These are phyloP conservation scores for Apamea monoglypha DNA, from an alignment of 2,888 invertebrate species.

Conservation along the genomic window DNA sequence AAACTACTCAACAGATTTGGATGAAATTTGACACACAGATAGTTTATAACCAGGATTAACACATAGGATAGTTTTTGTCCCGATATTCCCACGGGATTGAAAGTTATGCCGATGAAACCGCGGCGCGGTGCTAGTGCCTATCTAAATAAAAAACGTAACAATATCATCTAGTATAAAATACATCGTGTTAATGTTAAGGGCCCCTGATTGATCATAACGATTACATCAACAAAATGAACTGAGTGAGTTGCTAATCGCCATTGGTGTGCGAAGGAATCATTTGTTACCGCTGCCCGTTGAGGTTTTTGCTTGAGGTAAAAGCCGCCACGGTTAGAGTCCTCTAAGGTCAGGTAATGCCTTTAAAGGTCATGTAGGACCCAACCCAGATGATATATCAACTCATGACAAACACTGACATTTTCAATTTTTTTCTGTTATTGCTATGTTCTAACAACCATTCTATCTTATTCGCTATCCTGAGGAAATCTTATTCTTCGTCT, in stretches of 20 bases:
- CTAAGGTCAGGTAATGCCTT: neutral
- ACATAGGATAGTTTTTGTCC: no score
- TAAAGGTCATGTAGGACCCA: constrained; percentile 14
- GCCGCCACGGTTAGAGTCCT: constrained; percentile 1
- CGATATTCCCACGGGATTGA: no score
- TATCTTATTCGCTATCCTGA: neutral
- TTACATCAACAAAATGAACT: constrained; percentile 54
- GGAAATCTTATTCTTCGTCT: neutral
- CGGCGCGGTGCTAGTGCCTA: neutral
- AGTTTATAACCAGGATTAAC: no score
- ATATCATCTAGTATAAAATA: constrained; percentile 18
- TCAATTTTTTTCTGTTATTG: neutral
- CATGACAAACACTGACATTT: neutral
- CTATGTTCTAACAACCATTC: neutral
- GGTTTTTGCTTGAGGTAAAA: constrained; percentile 24
- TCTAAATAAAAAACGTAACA: neutral
- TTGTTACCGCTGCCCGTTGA: constrained; percentile 37
- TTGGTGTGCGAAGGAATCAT: constrained; percentile 36
- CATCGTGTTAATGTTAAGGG: constrained; percentile 29
- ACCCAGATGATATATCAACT: neutral
- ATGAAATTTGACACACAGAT: no score
- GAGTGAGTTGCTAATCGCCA: constrained; percentile 55
- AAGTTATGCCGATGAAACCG: no score
- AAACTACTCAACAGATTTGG: no score
- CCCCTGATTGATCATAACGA: constrained; percentile 36